Base-by-base conservation (phyloP, 2,113 vertebrate genomes). In the Rafetus swinhoei region DNA sequence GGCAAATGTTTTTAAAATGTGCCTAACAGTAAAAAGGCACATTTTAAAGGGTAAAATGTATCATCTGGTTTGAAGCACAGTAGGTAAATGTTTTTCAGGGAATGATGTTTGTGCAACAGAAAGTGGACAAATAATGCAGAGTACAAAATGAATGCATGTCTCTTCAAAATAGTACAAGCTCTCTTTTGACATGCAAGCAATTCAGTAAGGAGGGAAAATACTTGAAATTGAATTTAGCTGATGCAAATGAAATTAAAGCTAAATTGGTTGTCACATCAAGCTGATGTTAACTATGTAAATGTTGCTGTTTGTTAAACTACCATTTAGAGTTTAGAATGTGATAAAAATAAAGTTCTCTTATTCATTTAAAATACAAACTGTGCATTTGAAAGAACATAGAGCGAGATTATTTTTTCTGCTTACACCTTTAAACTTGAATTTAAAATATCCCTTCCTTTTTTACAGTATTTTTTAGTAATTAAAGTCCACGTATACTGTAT, bases 211-310 rank as follows among this genome's bases (percentile, higher is more conserved):
- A 95, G 21, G 65, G 54, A 93, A 96, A 95, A 89, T 11, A 81
- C 13, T 85, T 83, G 81, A 96, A 97, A 97, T 54, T 96, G 79
- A 97, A 96, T 97, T 96, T 96, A 96, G 84, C 74, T 94, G 85
- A 95, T 97, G 95, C 79, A 97, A 97, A 97, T 97, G 84, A 97
- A 97, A 97, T 97, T 97, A 98, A 97, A 97, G 88, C 92, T 96
- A 97, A 98, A 97, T 96, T 96, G 89, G 91, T 93, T 97, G 95
- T 96, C 94, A 96, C 79, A 95, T 97, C 88, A 97, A 87, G 92
- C 86, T 94, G 85, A 96, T 93, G 93, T 90, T 98, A 97, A 97
- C 96, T 94, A 84, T 94, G 93, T 97, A 97, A 97, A 97, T 96
- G 94, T 97, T 97, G 87, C 90, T 96, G 88, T 97, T 97, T 96